Base-by-base conservation (phyloP, 2,888 invertebrate genomes). In the Microctonus hyperodae region DNA sequence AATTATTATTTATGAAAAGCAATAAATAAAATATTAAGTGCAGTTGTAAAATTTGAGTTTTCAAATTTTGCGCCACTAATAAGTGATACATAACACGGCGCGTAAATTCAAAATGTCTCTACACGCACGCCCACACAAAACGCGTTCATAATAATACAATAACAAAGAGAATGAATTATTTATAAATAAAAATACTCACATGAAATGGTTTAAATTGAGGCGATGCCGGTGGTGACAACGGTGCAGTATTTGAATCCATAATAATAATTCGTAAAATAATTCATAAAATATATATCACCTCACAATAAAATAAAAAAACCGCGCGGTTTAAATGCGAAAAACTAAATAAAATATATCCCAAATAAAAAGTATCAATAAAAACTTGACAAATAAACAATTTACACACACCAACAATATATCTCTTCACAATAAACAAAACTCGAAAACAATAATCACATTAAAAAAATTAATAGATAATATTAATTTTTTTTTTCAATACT, bases 171-270 rank as follows among this genome's bases (percentile, higher is more conserved):
- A n/a, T n/a, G 9, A 22, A 50, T 23, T 3, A 50, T 4, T 50
- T 22, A 51, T 25, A 51, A 13, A 22, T 51, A 37, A 13, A 40
- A 58, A 59, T 59, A 79, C 80, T 80, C 70, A 81, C 80, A 65
- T 75, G 75, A 68, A 71, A 51, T 62, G 80, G 80, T 70, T 76
- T 81, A 35, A 81, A 73, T 66, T 79, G 81, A 50, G 83, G 83
- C 70, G 83, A 83, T 48, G 83, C 83, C 37, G 83, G 83, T 31
- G 83, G 83, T 63, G 83, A 83, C 59, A 83, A 75, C 56, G 74
- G 71, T n/a, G n/a, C n/a, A n/a, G n/a, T n/a, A 65, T 72, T 70
- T 4, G 74, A 62, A 50, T 80, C 79, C 78, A 80, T 81, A 23
- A 59, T 81, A 23, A 59, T 72, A 40, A 63, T 35, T 37, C 0